Conservation (phyloP, 2,113 vertebrate species). For the Notothenia rossii region DNA sequence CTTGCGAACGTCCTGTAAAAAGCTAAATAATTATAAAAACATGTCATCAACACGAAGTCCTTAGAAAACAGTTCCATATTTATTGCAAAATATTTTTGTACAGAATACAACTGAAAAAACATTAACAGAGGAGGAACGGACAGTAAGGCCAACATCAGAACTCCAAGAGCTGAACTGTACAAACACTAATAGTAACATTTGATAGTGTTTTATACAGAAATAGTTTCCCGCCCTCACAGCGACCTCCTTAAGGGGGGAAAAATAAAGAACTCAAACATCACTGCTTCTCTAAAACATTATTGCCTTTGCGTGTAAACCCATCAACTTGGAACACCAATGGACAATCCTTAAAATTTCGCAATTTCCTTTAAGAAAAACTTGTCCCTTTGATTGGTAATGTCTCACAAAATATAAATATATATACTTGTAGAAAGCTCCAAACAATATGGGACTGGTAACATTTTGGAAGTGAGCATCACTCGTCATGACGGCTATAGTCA, state of each 20-base stretch:
- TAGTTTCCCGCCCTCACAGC: slow-evolving; percentile 49
- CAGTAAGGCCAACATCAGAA: slow-evolving; percentile 87
- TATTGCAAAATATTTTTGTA: slow-evolving; percentile 90
- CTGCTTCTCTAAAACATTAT: slow-evolving; percentile 66
- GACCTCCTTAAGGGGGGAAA: slow-evolving; percentile 47
- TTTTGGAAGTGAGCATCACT: slow-evolving; percentile 50
- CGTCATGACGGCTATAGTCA: slow-evolving; percentile 46
- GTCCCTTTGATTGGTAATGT: slow-evolving; percentile 54
- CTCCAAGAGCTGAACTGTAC: slow-evolving; percentile 82
- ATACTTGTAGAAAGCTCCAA: slow-evolving; percentile 72
- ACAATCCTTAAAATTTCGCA: slow-evolving; percentile 60
- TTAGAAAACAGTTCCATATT: slow-evolving; percentile 88
- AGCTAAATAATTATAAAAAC: background rate
- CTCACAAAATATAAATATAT: slow-evolving; percentile 71
- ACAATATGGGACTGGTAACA: slow-evolving; percentile 52
- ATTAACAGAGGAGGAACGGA: slow-evolving; percentile 80
- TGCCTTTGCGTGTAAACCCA: slow-evolving; percentile 69
- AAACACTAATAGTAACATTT: slow-evolving; percentile 82
- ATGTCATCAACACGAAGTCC: slow-evolving; percentile 23
- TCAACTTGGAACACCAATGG: slow-evolving; percentile 48
- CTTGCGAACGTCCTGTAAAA: background rate
- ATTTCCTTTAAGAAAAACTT: slow-evolving; percentile 66
- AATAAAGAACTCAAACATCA: slow-evolving; percentile 41
- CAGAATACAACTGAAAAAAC: slow-evolving; percentile 85
- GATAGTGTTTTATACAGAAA: slow-evolving; percentile 72